phyloP scores from a whole-genome alignment of 2,797 vertebrate genomes.

The Alca torda region DNA sequence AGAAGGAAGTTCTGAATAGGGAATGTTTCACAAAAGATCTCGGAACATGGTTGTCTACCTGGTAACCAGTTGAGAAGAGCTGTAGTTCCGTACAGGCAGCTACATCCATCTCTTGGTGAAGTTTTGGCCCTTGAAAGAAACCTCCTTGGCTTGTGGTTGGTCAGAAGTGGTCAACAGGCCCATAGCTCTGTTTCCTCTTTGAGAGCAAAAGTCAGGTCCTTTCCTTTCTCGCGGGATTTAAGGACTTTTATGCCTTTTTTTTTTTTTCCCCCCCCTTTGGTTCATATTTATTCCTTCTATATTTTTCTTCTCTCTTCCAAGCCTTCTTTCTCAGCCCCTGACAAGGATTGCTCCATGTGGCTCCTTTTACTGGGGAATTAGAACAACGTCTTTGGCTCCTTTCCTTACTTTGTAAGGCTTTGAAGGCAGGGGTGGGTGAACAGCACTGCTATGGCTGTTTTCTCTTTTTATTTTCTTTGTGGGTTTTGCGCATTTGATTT shows the following conservation, averaged over 20 bases:
- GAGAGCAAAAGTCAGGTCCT: neutral
- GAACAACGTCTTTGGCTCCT: too few species aligned
- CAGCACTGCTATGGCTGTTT: neutral
- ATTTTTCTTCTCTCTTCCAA: neutral
- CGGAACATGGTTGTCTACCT: rapidly evolving
- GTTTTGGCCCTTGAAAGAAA: neutral
- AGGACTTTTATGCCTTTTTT: neutral
- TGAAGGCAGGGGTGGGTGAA: neutral
- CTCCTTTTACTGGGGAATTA: neutral
- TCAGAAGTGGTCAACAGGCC: neutral
- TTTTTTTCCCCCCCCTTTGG: neutral
- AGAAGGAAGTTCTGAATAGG: neutral
- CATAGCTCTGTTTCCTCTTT: neutral
- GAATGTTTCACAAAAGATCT: neutral
- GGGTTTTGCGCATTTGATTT: neutral
- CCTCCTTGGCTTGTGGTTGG: neutral
- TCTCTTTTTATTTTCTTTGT: neutral
- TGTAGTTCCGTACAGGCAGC: rapidly evolving
- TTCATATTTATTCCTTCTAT: neutral
- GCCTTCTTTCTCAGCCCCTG: neutral
- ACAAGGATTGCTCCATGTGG: neutral
- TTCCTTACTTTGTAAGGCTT: neutral
- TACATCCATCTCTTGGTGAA: neutral
- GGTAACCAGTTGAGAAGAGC: neutral
- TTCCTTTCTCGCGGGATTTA: neutral